phyloP scores from a whole-genome alignment of 1,140 invertebrate genomes.

The Rhysida immarginata region DNA sequence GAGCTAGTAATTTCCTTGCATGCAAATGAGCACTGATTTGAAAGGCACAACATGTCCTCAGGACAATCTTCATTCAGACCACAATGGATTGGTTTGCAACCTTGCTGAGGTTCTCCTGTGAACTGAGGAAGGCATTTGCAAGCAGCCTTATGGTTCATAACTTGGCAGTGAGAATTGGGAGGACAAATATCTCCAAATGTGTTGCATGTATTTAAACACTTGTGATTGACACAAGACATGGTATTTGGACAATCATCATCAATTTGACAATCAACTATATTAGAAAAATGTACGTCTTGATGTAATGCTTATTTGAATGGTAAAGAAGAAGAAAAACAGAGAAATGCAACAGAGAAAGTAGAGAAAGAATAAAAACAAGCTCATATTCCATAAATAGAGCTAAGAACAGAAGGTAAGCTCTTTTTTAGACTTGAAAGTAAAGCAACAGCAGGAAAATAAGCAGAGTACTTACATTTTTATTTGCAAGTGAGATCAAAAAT shows the following conservation, averaged over 20 bases:
- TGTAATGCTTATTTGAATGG: no score
- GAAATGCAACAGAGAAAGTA: no score
- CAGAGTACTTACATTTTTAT: no score
- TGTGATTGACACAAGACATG: slow-evolving; percentile 21
- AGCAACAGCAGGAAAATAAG: no score
- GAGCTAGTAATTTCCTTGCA: slow-evolving; percentile 63
- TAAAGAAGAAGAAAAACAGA: no score
- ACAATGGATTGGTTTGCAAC: slow-evolving; percentile 48
- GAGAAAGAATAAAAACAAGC: no score
- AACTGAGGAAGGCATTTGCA: slow-evolving; percentile 24
- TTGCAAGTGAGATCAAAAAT: no score
- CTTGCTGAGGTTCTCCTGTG: slow-evolving; percentile 38
- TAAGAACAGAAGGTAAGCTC: no score
- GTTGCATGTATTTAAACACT: slow-evolving; percentile 40
- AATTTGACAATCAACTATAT: slow-evolving; percentile 28
- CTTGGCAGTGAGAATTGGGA: slow-evolving; percentile 22
- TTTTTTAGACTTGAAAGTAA: no score
- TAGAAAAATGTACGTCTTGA: slow-evolving; percentile 5
- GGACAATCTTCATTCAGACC: slow-evolving; percentile 76
- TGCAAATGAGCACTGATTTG: slow-evolving; percentile 68
- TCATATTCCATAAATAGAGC: no score
- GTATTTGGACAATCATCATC: slow-evolving; percentile 22
- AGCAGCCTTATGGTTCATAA: slow-evolving; percentile 19
- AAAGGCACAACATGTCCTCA: slow-evolving; percentile 74
- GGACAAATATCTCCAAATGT: slow-evolving; percentile 38